Evolutionary conservation across 2,797 vertebrate species (phyloP).

Genomic region (Forpus xanthops): DNA sequence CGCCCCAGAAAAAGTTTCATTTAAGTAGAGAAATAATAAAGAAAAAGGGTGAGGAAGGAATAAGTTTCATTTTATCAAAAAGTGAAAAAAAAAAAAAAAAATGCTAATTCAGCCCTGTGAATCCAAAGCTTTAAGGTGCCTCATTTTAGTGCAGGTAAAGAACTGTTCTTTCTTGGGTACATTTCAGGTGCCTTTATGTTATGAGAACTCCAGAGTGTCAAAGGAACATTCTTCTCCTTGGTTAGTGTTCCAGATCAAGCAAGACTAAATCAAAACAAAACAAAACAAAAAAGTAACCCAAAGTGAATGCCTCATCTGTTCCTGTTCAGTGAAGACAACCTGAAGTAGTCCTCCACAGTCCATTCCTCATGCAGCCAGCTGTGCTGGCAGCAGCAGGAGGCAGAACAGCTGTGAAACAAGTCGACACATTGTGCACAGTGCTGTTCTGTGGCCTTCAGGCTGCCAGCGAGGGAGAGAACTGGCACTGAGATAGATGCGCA

Average conservation of each 20-base stretch:
- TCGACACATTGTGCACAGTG: accelerated
- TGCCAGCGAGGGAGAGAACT: background rate
- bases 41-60: too few species aligned
- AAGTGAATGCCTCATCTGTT: background rate
- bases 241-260: background rate
- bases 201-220: background rate
- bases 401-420: background rate
- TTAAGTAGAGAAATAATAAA: background rate
- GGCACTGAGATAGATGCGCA: background rate
- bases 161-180: background rate
- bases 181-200: background rate
- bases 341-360: background rate
- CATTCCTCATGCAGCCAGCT: background rate
- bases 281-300: too few species aligned
- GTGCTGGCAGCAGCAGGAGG: background rate
- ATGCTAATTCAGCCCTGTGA: background rate
- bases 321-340: background rate
- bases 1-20: background rate
- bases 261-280: background rate
- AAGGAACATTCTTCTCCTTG: background rate
- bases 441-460: background rate
- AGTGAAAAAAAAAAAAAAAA: background rate
- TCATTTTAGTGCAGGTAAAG: background rate
- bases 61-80: background rate
- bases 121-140: background rate